Evolutionary conservation across 2,888 invertebrate species (phyloP).

Genomic region (Pimpla rufipes): DNA sequence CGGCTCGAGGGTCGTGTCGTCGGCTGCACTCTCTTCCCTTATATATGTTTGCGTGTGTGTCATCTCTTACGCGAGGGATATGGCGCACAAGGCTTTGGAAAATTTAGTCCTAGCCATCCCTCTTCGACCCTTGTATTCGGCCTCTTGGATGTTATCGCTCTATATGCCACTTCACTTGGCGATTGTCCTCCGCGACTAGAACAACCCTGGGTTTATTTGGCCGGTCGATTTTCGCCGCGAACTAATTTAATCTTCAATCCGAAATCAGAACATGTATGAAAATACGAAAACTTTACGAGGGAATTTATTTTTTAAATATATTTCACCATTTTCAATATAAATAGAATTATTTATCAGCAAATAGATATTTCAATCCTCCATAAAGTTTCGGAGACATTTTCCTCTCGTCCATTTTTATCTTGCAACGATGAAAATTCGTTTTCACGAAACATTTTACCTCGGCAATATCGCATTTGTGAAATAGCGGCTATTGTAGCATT

Average conservation of each 20-base stretch:
- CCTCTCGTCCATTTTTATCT: too few relatives aligned
- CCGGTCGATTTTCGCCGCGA: neutral
- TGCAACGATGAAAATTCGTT: too few relatives aligned
- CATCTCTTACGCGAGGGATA: constrained; percentile 10
- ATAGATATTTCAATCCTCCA: too few relatives aligned
- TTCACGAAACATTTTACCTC: too few relatives aligned
- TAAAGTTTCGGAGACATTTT: too few relatives aligned
- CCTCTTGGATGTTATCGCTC: neutral
- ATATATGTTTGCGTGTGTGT: constrained; percentile 11
- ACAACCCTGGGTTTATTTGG: neutral
- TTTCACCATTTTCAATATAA: neutral
- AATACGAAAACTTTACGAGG: neutral
- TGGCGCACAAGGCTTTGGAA: constrained; percentile 28
- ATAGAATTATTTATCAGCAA: neutral
- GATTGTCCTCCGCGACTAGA: neutral
- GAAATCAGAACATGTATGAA: too few relatives aligned
- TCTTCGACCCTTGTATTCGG: neutral
- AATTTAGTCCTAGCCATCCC: constrained; percentile 9
- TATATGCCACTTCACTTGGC: neutral
- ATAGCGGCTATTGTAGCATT: too few relatives aligned
- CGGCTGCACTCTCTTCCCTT: constrained; percentile 14
- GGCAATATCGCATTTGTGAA: too few relatives aligned
- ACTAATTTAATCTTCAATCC: too few relatives aligned
- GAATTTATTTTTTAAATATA: neutral
- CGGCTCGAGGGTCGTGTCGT: constrained; percentile 49